These are phyloP conservation scores for Zelostemma sp. DNA, from an alignment of 1,140 invertebrate species.

Conservation along the genomic window DNA sequence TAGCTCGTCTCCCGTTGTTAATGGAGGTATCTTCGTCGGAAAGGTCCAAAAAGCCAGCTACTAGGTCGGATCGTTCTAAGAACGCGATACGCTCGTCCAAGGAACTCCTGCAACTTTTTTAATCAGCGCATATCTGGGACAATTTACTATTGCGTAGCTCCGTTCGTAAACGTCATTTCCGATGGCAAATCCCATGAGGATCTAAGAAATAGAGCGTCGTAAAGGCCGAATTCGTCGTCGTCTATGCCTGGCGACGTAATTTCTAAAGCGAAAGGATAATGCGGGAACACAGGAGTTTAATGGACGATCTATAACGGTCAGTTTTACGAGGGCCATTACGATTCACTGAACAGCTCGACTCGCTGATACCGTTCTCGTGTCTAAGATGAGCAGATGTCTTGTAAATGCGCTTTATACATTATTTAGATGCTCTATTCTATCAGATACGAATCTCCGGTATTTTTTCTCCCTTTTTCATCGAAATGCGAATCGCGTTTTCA, in stretches of 20 bases:
- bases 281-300: constrained; percentile 7
- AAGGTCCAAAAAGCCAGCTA: constrained; percentile 9
- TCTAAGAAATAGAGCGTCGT: not conserved
- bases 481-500: not conserved
- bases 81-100: not conserved
- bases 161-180: too few relatives aligned
- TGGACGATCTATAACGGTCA: constrained; percentile 16
- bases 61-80: constrained; percentile 24
- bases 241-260: too few relatives aligned
- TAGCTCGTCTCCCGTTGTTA: constrained; percentile 22
- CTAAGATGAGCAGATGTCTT: constrained; percentile 11
- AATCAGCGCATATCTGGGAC: not conserved
- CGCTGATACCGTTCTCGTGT: not conserved
- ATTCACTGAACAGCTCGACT: constrained; percentile 3
- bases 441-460: not conserved
- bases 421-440: constrained; percentile 16
- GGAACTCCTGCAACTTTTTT: constrained; percentile 1
- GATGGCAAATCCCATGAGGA: not conserved
- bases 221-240: not conserved
- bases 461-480: too few relatives aligned
- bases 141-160: not conserved
- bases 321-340: constrained; percentile 11
- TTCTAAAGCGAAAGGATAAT: constrained; percentile 4
- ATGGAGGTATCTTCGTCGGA: constrained; percentile 11
- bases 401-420: constrained; percentile 14